Percentiles rank a stretch among this genome's conserved stretches.
Conservation (phyloP, 2,113 vertebrate species). For the Parus major region DNA sequence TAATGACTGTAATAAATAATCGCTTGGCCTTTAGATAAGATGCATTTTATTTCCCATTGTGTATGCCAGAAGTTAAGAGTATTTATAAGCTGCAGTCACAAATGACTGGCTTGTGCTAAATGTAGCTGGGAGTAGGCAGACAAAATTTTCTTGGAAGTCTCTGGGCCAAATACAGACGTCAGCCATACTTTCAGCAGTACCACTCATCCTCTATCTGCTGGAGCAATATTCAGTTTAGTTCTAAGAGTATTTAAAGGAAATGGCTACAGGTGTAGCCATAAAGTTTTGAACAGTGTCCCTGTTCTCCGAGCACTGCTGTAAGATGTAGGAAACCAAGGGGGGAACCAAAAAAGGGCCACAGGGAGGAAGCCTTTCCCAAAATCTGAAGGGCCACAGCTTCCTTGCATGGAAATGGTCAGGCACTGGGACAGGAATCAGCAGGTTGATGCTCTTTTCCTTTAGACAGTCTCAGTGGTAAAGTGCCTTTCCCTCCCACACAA, state of each 20-base stretch:
- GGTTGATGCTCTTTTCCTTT: neutral
- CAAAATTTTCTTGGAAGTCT: constrained; percentile 45
- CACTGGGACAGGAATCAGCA: neutral
- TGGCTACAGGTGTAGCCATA: neutral
- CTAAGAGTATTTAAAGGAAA: neutral
- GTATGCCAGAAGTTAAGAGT: constrained; percentile 15
- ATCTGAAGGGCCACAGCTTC: neutral
- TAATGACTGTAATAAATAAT: constrained; percentile 43
- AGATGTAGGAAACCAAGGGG: neutral
- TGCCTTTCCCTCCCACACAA: neutral
- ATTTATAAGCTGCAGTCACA: constrained; percentile 58
- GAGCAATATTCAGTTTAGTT: neutral
- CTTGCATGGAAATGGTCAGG: neutral
- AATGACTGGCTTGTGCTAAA: constrained; percentile 54
- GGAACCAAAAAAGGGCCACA: neutral
- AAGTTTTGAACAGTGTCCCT: neutral
- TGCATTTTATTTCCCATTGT: constrained; percentile 22
- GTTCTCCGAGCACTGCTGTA: neutral
- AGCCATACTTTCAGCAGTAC: neutral
- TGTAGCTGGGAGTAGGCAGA: constrained; percentile 54
- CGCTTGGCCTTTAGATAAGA: constrained; percentile 22
- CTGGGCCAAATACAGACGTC: constrained; percentile 9
- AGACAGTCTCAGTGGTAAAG: neutral
- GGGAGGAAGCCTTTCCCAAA: neutral
- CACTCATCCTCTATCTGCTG: neutral